Evolutionary conservation across 1,140 invertebrate genomes (phyloP).

Genomic region (Drosophila malerkotliana): DNA sequence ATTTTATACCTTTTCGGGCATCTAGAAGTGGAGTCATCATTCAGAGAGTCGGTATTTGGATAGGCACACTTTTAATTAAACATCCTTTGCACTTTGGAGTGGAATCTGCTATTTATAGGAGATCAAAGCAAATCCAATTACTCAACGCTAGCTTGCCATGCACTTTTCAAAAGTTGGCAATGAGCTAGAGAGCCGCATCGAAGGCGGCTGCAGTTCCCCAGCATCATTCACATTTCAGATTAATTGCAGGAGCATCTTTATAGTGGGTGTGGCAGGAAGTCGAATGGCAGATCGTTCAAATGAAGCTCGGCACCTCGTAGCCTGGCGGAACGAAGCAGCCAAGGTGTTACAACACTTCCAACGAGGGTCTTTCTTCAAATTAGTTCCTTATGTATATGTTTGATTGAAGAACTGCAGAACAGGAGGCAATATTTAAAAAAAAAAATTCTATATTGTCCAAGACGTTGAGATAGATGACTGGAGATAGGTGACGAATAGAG

Average conservation of each 20-base stretch:
- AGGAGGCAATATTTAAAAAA: not conserved
- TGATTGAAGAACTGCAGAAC: not conserved
- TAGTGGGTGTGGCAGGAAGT: conserved; percentile 73
- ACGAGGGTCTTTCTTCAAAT: conserved; percentile 4
- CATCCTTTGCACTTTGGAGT: conserved; percentile 59
- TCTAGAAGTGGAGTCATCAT: not conserved
- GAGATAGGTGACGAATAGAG: no score
- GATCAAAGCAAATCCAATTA: conserved; percentile 78
- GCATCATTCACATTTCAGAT: conserved; percentile 52
- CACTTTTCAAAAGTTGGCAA: conserved; percentile 73
- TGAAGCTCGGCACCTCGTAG: conserved; percentile 19
- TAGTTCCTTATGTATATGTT: not conserved
- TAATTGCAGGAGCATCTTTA: conserved; percentile 59
- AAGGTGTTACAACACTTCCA: conserved; percentile 68
- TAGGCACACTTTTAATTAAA: conserved; percentile 54
- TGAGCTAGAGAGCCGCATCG: conserved; percentile 74
- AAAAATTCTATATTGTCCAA: no score
- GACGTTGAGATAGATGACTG: no score
- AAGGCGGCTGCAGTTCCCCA: conserved; percentile 11
- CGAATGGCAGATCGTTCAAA: conserved; percentile 45
- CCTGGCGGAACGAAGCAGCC: conserved; percentile 4
- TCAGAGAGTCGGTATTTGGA: conserved; percentile 44
- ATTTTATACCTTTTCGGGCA: not conserved
- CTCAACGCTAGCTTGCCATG: conserved; percentile 64
- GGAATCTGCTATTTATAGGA: conserved; percentile 67